phyloP scores from a whole-genome alignment of 1,140 invertebrate species.

The Galleria mellonella region DNA sequence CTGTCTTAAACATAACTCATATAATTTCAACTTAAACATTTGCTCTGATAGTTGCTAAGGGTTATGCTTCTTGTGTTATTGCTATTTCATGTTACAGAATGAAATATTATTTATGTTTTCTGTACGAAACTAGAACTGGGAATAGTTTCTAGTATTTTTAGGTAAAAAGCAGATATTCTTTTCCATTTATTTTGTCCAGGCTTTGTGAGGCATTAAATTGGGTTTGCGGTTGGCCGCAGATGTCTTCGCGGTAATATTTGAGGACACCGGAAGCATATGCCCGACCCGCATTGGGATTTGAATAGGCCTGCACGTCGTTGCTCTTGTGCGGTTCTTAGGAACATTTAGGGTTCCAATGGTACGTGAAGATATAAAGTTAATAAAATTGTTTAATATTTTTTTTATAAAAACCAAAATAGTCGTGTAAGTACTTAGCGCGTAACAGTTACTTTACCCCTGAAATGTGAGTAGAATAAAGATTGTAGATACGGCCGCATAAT shows the following conservation, averaged over 20 bases:
- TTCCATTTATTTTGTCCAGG: conserved; percentile 35
- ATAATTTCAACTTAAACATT: too few relatives aligned
- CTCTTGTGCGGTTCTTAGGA: neutral
- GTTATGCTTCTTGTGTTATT: too few relatives aligned
- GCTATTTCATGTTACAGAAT: too few relatives aligned
- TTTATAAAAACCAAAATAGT: too few relatives aligned
- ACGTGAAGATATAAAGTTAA: too few relatives aligned
- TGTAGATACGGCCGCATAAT: too few relatives aligned
- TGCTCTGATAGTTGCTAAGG: too few relatives aligned
- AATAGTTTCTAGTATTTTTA: neutral
- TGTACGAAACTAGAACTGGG: neutral
- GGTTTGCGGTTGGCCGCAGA: conserved; percentile 39
- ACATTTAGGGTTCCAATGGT: neutral
- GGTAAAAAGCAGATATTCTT: conserved; percentile 16
- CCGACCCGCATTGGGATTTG: conserved; percentile 21
- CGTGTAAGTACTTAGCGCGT: too few relatives aligned
- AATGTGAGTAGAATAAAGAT: too few relatives aligned
- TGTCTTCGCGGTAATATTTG: conserved; percentile 32
- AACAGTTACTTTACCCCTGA: too few relatives aligned
- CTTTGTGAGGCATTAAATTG: conserved; percentile 46
- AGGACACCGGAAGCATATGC: conserved; percentile 17
- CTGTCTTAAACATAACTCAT: too few relatives aligned
- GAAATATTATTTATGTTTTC: too few relatives aligned
- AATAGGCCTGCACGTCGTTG: conserved; percentile 19
- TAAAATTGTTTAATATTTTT: neutral